These are phyloP conservation scores for Amphiduros pacificus DNA, from an alignment of 2,888 invertebrate species.

Conservation along the genomic window DNA sequence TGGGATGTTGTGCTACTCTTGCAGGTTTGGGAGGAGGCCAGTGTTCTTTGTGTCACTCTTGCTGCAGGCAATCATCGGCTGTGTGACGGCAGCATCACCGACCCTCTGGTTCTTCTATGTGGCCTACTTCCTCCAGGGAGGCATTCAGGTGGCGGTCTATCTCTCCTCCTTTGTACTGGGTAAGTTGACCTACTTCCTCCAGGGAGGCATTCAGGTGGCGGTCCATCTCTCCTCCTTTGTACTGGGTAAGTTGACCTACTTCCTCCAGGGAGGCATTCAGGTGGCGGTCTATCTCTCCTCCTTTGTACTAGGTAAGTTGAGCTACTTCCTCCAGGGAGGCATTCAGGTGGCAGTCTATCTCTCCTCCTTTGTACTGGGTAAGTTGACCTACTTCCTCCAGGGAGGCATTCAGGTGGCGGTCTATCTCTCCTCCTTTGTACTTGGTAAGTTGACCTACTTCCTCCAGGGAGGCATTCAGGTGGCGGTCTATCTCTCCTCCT, in stretches of 20 bases:
- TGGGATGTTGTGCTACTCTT: too few relatives aligned
- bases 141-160: conserved; percentile 12
- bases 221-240: conserved; percentile 10
- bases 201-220: conserved; percentile 5
- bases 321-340: conserved; percentile 12
- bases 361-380: conserved; percentile 6
- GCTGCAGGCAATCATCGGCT: conserved; percentile 7
- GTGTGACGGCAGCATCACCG: conserved; percentile 6
- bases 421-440: conserved; percentile 7
- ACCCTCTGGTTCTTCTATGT: conserved; percentile 12
- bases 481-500: conserved; percentile 9
- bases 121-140: conserved; percentile 16
- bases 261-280: conserved; percentile 8
- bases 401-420: conserved; percentile 7
- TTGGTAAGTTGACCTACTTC: conserved; percentile 15
- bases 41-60: conserved; percentile 12
- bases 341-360: conserved; percentile 13
- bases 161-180: conserved; percentile 12
- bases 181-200: conserved; percentile 11
- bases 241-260: conserved; percentile 11
- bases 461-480: conserved; percentile 8
- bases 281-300: conserved; percentile 12
- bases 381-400: conserved; percentile 15
- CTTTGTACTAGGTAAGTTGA: conserved; percentile 5
- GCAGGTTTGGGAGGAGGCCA: conserved; percentile 7